phyloP scores from a whole-genome alignment of 2,113 vertebrate species.

The Podarcis cretensis region DNA sequence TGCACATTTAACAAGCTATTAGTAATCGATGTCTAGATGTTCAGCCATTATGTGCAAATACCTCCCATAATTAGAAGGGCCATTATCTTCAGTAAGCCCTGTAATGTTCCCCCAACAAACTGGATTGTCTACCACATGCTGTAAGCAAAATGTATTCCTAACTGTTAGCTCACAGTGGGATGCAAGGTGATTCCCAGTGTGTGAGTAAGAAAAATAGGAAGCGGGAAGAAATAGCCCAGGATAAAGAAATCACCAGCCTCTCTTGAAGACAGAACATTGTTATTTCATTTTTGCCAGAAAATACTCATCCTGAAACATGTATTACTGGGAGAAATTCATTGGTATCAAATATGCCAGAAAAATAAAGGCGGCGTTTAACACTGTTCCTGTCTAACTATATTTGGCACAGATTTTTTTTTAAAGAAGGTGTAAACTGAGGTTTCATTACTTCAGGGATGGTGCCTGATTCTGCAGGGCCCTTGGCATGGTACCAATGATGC shows the following conservation, averaged over 20 bases:
- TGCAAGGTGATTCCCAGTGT: conserved; percentile 1
- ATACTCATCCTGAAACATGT: background rate
- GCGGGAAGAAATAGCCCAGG: background rate
- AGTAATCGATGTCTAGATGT: conserved; percentile 28
- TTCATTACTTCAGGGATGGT: too few species aligned
- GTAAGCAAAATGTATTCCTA: conserved; percentile 20
- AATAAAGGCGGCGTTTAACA: background rate
- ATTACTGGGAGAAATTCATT: background rate
- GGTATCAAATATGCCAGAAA: background rate
- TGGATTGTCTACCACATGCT: background rate
- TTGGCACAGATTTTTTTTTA: background rate
- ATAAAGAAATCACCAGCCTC: conserved; percentile 10
- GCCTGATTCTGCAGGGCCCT: too few species aligned
- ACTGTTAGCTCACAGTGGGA: background rate
- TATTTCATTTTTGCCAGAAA: background rate
- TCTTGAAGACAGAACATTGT: conserved; percentile 18
- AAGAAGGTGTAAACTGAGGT: too few species aligned
- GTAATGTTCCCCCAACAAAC: background rate
- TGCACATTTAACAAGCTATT: conserved; percentile 21
- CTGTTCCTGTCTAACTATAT: background rate
- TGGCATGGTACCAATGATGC: too few species aligned
- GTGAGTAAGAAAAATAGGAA: conserved; percentile 15
- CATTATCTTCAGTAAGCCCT: conserved; percentile 29
- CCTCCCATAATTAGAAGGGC: conserved; percentile 46
- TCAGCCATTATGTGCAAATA: conserved; percentile 5